Evolutionary conservation across 2,113 vertebrate genomes (phyloP).

Genomic region (Balaeniceps rex): DNA sequence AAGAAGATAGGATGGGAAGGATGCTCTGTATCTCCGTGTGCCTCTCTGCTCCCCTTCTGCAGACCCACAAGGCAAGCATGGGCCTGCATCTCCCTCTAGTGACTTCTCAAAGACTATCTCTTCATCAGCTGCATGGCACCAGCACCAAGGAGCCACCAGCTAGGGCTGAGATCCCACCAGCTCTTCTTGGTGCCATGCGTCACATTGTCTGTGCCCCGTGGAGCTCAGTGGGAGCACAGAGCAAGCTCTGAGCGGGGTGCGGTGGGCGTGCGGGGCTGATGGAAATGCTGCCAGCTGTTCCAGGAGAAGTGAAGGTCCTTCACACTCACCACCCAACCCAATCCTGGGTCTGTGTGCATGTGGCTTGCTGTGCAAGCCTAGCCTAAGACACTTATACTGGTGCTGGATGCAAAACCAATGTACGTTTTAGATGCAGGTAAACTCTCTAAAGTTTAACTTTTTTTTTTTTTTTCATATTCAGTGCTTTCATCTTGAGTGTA

Average conservation of each 20-base stretch:
- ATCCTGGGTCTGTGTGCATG: accelerated
- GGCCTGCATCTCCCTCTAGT: constrained; percentile 61
- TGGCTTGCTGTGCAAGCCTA: not conserved
- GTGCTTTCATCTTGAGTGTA: accelerated
- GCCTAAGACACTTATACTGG: accelerated
- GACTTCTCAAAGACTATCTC: not conserved
- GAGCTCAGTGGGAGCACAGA: accelerated
- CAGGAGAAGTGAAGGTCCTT: not conserved
- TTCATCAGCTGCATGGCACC: not conserved
- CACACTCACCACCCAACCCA: not conserved
- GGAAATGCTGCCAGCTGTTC: not conserved
- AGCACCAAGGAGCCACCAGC: not conserved
- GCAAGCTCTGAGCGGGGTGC: not conserved
- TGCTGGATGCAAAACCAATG: not conserved
- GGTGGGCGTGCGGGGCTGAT: accelerated
- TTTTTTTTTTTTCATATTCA: not conserved
- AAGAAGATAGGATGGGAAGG: not conserved
- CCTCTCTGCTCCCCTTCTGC: not conserved
- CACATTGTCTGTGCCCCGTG: accelerated
- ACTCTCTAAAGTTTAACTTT: not conserved
- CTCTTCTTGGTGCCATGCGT: accelerated
- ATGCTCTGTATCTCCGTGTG: not conserved
- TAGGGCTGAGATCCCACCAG: not conserved
- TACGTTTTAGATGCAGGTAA: not conserved
- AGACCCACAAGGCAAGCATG: not conserved